These are phyloP conservation scores for Ascidia mentula DNA, from an alignment of 23 tunicate genomes.

Conservation along the genomic window DNA sequence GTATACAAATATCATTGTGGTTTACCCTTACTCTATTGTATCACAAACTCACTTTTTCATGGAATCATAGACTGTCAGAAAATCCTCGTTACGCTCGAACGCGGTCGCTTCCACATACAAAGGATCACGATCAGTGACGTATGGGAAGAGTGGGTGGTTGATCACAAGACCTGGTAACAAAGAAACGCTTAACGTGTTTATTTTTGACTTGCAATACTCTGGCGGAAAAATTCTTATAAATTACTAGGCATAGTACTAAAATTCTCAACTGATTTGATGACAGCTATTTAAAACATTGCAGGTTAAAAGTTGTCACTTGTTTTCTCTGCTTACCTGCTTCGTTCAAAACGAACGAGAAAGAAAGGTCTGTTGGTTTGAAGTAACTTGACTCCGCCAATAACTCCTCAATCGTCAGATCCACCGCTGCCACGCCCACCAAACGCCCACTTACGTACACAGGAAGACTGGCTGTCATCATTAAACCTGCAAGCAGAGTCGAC, in stretches of 20 bases:
- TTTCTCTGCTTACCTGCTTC: constrained; percentile 33
- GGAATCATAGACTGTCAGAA: constrained; percentile 23
- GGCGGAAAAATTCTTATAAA: too few species aligned
- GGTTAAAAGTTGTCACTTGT: too few species aligned
- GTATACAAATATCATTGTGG: too few species aligned
- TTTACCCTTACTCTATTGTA: too few species aligned
- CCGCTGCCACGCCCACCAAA: constrained; percentile 24
- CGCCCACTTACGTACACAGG: constrained; percentile 8
- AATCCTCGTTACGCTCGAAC: constrained; percentile 34
- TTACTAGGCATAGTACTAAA: too few species aligned
- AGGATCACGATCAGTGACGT: constrained; percentile 15
- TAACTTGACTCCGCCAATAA: constrained; percentile 6
- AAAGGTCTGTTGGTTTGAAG: constrained; percentile 36
- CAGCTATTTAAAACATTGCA: too few species aligned
- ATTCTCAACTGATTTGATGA: too few species aligned
- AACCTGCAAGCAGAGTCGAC: not conserved
- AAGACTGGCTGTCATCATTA: constrained; percentile 5
- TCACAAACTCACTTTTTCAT: constrained; percentile 66
- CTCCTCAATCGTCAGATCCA: constrained; percentile 40
- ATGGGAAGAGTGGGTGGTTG: constrained; percentile 37
- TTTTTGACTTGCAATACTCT: too few species aligned
- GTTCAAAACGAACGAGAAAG: constrained; percentile 57
- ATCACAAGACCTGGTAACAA: constrained; percentile 60
- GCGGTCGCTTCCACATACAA: constrained; percentile 22
- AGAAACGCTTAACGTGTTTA: too few species aligned